Conservation (phyloP, 2,797 vertebrate species). For the Halcyon leucocephala region DNA sequence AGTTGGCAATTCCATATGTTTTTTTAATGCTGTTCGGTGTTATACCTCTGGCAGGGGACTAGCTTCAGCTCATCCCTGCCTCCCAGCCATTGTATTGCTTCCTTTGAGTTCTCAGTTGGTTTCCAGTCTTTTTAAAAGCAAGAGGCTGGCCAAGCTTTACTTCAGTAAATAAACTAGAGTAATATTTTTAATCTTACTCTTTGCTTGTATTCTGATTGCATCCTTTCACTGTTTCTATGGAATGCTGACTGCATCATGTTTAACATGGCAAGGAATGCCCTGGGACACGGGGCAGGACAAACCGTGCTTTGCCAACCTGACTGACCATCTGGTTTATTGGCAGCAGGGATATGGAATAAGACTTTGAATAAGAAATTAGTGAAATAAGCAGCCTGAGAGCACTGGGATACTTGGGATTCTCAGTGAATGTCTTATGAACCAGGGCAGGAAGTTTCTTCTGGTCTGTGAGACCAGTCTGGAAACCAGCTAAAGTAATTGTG, state of each 20-base stretch:
- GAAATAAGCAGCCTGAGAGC: background rate
- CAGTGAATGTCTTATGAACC: accelerated
- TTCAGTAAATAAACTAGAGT: background rate
- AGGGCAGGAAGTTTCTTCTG: background rate
- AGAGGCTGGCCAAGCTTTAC: background rate
- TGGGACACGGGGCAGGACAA: background rate
- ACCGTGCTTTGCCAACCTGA: background rate
- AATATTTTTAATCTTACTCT: background rate
- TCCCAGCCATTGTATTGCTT: background rate
- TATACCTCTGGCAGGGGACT: background rate
- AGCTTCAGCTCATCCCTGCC: background rate
- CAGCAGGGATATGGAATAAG: background rate
- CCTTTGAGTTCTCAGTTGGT: background rate
- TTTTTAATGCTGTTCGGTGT: background rate
- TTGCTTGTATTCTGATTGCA: background rate
- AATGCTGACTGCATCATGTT: background rate
- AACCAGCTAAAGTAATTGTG: background rate
- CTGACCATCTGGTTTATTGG: background rate
- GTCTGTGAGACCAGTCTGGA: background rate
- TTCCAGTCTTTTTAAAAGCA: background rate
- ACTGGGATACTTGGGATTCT: background rate
- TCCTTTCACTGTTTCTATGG: accelerated
- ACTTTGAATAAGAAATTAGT: background rate
- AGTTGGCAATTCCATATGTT: background rate
- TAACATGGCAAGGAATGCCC: accelerated